Conservation (phyloP, 92 coral and sea anemone genomes). For the Montipora capitata region DNA sequence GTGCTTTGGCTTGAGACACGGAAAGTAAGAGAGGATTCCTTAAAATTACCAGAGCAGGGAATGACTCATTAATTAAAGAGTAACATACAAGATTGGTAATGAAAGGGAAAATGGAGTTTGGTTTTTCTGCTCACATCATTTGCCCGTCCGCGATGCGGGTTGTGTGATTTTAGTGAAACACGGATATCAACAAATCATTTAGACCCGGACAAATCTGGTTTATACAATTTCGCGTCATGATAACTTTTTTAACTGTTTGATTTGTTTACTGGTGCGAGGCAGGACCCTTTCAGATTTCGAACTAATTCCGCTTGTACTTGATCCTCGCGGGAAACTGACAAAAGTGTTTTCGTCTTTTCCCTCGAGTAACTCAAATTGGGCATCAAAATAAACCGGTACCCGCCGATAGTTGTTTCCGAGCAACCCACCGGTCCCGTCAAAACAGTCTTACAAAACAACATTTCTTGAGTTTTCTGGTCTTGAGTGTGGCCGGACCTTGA, state of each 20-base stretch:
- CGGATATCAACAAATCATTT: neutral
- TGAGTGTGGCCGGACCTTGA: neutral
- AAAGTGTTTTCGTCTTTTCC: constrained; percentile 4
- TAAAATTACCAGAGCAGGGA: neutral
- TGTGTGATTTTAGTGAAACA: neutral
- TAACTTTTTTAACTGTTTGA: constrained; percentile 1
- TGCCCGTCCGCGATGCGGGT: too few relatives aligned
- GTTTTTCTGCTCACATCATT: too few relatives aligned
- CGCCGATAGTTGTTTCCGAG: constrained; percentile 13
- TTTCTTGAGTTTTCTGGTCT: neutral
- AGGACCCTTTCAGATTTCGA: constrained; percentile 27
- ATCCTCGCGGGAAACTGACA: constrained; percentile 53
- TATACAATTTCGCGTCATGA: too few relatives aligned
- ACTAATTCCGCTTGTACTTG: constrained; percentile 2
- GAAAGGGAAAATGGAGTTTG: too few relatives aligned
- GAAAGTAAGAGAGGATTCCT: neutral
- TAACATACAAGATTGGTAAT: too few relatives aligned
- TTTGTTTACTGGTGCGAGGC: neutral
- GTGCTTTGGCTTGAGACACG: constrained; percentile 1
- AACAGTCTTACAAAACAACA: constrained; percentile 23
- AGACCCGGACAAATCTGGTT: too few relatives aligned
- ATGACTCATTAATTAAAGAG: too few relatives aligned
- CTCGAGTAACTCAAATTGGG: constrained; percentile 22
- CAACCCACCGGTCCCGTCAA: constrained; percentile 1
- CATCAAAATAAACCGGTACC: constrained; percentile 58